Percentiles rank a stretch among this genome's conserved stretches.
Conservation (phyloP, 2,113 vertebrate species). For the Chrysemys picta region DNA sequence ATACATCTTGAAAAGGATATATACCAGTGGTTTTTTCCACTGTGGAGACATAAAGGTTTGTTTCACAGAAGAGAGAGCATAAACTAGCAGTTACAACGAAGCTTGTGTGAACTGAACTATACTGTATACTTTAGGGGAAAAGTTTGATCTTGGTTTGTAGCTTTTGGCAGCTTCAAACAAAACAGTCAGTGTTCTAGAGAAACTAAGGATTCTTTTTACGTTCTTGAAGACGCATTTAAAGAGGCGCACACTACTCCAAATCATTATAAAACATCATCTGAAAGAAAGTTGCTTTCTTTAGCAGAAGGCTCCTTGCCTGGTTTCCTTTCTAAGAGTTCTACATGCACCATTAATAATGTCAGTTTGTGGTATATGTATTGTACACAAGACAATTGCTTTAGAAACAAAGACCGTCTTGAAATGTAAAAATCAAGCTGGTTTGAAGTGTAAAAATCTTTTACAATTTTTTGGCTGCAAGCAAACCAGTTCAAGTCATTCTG, state of each 20-base stretch:
- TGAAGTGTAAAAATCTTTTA: background rate
- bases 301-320: background rate
- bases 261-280: background rate
- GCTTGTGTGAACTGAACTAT: constrained; percentile 72
- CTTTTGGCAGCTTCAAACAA: constrained; percentile 74
- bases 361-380: background rate
- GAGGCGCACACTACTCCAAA: background rate
- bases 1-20: constrained; percentile 72
- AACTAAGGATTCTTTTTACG: constrained; percentile 28
- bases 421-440: background rate
- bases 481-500: constrained; percentile 45
- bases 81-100: constrained; percentile 77
- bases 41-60: constrained; percentile 74
- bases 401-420: background rate
- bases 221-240: constrained; percentile 47
- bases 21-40: constrained; percentile 74
- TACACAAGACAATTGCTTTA: background rate
- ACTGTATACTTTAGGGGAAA: constrained; percentile 45
- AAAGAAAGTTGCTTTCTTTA: background rate
- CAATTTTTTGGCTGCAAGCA: constrained; percentile 29
- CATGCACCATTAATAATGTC: background rate
- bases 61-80: constrained; percentile 73
- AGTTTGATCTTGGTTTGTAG: constrained; percentile 59
- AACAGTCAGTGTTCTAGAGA: constrained; percentile 74
- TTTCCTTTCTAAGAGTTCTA: background rate